Evolutionary conservation across 2,113 vertebrate species (phyloP), one percentile per base, ranked within the genome.

Genomic region (Tautogolabrus adspersus): DNA sequence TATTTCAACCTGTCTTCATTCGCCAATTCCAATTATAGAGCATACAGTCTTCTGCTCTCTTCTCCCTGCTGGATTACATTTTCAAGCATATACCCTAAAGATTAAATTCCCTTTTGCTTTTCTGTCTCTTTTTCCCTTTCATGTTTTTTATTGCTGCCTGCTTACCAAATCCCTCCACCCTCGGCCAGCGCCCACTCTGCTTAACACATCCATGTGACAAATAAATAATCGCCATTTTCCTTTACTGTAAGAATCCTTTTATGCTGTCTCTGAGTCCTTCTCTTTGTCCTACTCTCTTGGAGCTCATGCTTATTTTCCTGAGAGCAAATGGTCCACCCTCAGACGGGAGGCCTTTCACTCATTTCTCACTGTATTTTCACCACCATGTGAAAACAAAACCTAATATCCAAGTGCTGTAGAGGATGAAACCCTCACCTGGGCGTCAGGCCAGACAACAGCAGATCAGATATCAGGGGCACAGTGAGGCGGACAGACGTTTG

Each of bases 161-260:
- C 66, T 82, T 34, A 79, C 77, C 69, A 61, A 88, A 94, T 91
- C 90, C 87, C 89, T 77, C 66, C 4, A 2, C 62, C 79, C n/a
- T 69, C 64, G 26, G 77, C 71, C 77, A 82, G 55, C 52, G 75
- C 85, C 0, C 40, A 22, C 77, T 87, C 88, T 82, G 84, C 73
- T 89, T 88, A 57, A 56, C 87, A 87, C 85, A 91, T 90, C 86
- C 89, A 83, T 83, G 77, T 81, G 87, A 90, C 82, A 80, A 89
- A 89, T 87, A 91, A 89, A 93, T 52, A 93, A 91, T 91, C 65
- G 72, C 74, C 8, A 2, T 86, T 81, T 89, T 87, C 44, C 65
- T 76, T 66, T 61, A 37, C 67, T 37, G 80, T 85, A 62, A 11
- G 75, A 63, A 65, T 69, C 63, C 59, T 75, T 85, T 26, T 57